These are phyloP conservation scores for Leptinotarsa texana DNA, from an alignment of 1,140 invertebrate genomes.

Conservation along the genomic window DNA sequence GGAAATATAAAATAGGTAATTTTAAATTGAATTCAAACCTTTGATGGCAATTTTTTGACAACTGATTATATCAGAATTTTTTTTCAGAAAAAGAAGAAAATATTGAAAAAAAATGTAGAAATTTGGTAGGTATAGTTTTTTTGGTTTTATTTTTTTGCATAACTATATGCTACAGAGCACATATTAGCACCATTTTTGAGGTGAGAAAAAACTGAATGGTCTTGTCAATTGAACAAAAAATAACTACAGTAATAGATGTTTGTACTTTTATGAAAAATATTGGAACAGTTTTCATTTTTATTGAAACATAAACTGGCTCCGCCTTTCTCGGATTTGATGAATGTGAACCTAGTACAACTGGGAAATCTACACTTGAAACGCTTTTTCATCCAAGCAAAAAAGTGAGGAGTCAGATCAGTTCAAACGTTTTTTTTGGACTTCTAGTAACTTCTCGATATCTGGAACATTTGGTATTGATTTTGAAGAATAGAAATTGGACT, in stretches of 20 bases:
- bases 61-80: too few relatives aligned
- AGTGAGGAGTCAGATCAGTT: background rate
- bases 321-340: background rate
- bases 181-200: background rate
- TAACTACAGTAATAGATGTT: background rate
- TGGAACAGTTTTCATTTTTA: background rate
- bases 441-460: too few relatives aligned
- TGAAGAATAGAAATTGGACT: too few relatives aligned
- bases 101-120: too few relatives aligned
- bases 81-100: too few relatives aligned
- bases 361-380: background rate
- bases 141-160: background rate
- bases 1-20: too few relatives aligned
- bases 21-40: too few relatives aligned
- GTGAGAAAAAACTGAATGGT: background rate
- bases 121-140: background rate
- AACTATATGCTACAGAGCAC: background rate
- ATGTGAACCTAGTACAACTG: background rate
- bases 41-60: too few relatives aligned
- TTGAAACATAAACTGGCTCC: background rate
- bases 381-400: background rate
- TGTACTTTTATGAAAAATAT: background rate
- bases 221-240: background rate
- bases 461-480: too few relatives aligned
- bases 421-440: too few relatives aligned